phyloP scores from a whole-genome alignment of 1,140 invertebrate species.

The Drosophila arawakana region DNA sequence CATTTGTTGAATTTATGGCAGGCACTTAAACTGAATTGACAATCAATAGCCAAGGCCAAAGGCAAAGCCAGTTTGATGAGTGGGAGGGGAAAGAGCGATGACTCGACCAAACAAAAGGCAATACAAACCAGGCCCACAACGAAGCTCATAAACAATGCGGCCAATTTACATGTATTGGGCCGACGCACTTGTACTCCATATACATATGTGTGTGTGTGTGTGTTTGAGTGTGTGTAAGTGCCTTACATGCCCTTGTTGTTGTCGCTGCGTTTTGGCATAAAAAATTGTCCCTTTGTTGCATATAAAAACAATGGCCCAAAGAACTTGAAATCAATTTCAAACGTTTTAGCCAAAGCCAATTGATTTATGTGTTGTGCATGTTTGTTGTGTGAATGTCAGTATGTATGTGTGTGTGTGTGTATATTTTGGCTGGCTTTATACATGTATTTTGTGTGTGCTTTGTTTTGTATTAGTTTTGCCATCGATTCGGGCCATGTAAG shows the following conservation, averaged over 20 bases:
- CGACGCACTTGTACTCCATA: slow-evolving; percentile 47
- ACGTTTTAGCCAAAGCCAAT: slow-evolving; percentile 81
- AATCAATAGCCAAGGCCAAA: slow-evolving; percentile 70
- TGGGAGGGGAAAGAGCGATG: background rate
- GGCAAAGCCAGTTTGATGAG: slow-evolving; percentile 8
- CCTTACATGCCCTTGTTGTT: slow-evolving; percentile 59
- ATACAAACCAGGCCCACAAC: slow-evolving; percentile 27
- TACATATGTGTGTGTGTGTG: slow-evolving; percentile 25
- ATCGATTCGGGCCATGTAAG: slow-evolving; percentile 44
- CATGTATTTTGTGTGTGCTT: slow-evolving; percentile 16
- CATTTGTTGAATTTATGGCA: slow-evolving; percentile 73
- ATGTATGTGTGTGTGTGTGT: slow-evolving; percentile 23
- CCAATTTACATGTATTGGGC: slow-evolving; percentile 77
- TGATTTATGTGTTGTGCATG: slow-evolving; percentile 71
- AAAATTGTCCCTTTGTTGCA: slow-evolving; percentile 82
- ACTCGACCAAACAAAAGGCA: slow-evolving; percentile 52
- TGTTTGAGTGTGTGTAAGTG: slow-evolving; percentile 41
- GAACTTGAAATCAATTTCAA: slow-evolving; percentile 81
- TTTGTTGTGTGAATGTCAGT: slow-evolving; percentile 31
- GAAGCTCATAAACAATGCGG: slow-evolving; percentile 76
- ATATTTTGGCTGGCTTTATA: background rate
- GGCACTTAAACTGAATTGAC: slow-evolving; percentile 79
- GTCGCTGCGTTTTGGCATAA: slow-evolving; percentile 65
- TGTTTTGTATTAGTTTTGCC: slow-evolving; percentile 52
- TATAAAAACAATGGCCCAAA: slow-evolving; percentile 80